Percentiles rank a stretch among this genome's conserved stretches.
Conservation (phyloP, 2,113 vertebrate species). For the Cochlearius cochlearius region DNA sequence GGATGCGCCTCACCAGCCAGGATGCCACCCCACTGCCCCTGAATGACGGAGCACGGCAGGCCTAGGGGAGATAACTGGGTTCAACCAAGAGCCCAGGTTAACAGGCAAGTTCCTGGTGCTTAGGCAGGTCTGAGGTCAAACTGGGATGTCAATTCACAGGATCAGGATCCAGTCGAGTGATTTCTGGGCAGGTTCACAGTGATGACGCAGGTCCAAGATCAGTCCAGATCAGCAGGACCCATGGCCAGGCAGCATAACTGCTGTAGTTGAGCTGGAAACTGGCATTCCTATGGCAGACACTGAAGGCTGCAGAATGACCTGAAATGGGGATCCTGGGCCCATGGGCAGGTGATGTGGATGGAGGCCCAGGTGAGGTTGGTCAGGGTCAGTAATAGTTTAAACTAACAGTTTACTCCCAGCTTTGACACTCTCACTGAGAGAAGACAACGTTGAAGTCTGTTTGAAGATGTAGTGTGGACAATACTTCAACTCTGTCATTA, state of each 20-base stretch:
- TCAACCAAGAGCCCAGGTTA: not conserved
- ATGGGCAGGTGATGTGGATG: rapidly evolving
- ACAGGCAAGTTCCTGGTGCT: not conserved
- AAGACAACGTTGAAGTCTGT: not conserved
- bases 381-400: not conserved
- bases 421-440: not conserved
- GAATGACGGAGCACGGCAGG: not conserved
- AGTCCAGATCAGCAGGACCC: not conserved
- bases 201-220: not conserved
- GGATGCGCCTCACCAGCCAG: not conserved
- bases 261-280: not conserved
- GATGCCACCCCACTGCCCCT: rapidly evolving
- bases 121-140: not conserved
- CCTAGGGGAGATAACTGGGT: not conserved
- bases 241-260: not conserved
- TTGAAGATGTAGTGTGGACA: not conserved
- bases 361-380: not conserved
- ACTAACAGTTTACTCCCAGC: not conserved
- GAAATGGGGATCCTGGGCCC: not conserved
- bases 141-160: not conserved
- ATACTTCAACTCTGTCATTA: not conserved
- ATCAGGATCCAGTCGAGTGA: not conserved
- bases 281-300: not conserved
- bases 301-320: not conserved
- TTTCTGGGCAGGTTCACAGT: not conserved